A percentile compares a stretch with the other conserved stretches of the same genome.
phyloP scores from a whole-genome alignment of 2,888 invertebrate genomes.

The Melanostoma mellinum region DNA sequence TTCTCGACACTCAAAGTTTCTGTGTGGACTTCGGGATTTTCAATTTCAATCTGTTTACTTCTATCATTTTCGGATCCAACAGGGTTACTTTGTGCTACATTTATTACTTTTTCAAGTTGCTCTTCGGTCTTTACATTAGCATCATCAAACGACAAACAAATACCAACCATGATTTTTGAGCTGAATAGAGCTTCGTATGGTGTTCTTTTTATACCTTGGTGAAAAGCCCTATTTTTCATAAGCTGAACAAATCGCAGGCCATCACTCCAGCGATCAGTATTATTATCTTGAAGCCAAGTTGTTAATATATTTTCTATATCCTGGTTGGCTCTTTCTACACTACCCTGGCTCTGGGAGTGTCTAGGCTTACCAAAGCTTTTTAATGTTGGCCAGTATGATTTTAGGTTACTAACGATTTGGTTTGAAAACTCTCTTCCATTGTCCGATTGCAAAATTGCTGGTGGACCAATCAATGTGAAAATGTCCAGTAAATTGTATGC shows the following conservation, averaged over 20 bases:
- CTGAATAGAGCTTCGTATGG: constrained; percentile 19
- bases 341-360: background rate
- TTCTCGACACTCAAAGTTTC: too few species aligned
- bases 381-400: constrained; percentile 74
- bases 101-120: too few species aligned
- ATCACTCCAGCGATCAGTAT: constrained; percentile 8
- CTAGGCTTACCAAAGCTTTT: constrained; percentile 81
- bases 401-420: background rate
- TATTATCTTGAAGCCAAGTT: constrained; percentile 16
- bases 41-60: too few species aligned
- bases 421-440: background rate
- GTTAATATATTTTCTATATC: constrained; percentile 8
- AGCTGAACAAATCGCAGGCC: constrained; percentile 71
- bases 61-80: too few species aligned
- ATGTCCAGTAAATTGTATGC: background rate
- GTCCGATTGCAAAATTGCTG: constrained; percentile 1
- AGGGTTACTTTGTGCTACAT: too few species aligned
- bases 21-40: too few species aligned
- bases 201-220: constrained; percentile 77
- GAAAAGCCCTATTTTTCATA: constrained; percentile 79
- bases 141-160: too few species aligned
- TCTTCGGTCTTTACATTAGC: too few species aligned
- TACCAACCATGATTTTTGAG: too few species aligned
- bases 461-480: background rate
- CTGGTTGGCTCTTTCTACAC: constrained; percentile 11